Base-by-base conservation (phyloP, 2,888 invertebrate species). In the Callyntrura sp. region DNA sequence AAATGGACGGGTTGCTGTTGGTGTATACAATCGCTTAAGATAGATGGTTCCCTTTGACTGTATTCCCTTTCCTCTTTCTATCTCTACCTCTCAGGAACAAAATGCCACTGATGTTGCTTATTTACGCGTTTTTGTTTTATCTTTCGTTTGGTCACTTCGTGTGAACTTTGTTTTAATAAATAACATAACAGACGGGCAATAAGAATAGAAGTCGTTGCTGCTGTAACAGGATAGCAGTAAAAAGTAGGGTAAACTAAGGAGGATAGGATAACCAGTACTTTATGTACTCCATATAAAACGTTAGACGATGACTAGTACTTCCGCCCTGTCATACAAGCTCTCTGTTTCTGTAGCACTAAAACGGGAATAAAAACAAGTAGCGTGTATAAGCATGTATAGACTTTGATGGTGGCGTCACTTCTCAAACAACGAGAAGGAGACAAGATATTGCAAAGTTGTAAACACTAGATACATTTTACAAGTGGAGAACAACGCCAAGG, bases 291-390 rank as follows among this genome's bases (percentile, higher is more conserved):
- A 23, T 3, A 73, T 48, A 73, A 48, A 48, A 73, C 20, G 11
- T 20, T n/a, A 45, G 1, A n/a, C n/a, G n/a, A n/a, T n/a, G 23
- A 65, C 14, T 12, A 8, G n/a, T 73, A 73, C 48, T 76, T 76
- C 76, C 51, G 23, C 51, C 76, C 17, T 48, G n/a, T 76, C n/a
- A 51, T 76, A 76, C 17, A 48, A n/a, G 78, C n/a, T 78, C n/a
- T 35, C 35, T 35, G 51, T 55, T 55, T 28, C 78, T 51, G 11
- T n/a, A 78, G 28, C 28, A 23, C 55, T 76, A 28, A 55, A 78
- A 76, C 9, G 23, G 20, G 48, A 14, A 51, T 76, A 23, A 76
- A 25, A 48, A 11, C 35, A 23, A 25, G 5, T n/a, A 25, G 12
- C 51, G 51, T 35, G 14, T 28, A 12, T 60, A 14, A n/a, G n/a